phyloP scores from a whole-genome alignment of 2,113 vertebrate species.

The Malurus alboscapulatus region DNA sequence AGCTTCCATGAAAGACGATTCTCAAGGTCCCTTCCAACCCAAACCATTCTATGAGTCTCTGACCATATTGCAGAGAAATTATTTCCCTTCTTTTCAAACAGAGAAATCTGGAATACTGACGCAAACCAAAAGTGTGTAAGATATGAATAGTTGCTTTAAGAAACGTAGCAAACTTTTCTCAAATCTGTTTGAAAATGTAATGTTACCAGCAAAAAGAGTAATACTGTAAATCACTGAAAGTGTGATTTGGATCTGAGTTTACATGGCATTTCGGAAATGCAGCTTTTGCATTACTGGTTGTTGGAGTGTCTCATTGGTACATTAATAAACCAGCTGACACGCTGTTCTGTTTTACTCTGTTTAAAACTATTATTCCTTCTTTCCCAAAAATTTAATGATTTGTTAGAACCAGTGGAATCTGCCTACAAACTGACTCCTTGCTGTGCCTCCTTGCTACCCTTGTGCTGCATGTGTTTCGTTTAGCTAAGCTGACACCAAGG shows the following conservation, averaged over 20 bases:
- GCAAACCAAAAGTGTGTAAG: background rate
- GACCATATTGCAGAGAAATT: background rate
- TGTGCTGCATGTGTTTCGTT: background rate
- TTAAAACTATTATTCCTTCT: background rate
- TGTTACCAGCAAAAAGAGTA: background rate
- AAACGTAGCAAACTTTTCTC: background rate
- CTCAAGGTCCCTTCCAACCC: background rate
- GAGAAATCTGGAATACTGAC: background rate
- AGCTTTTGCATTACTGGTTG: background rate
- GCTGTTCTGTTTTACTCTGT: background rate
- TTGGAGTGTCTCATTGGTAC: background rate
- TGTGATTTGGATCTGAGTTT: background rate
- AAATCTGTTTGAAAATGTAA: background rate
- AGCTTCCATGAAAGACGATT: background rate
- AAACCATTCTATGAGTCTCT: background rate
- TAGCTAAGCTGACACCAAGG: background rate
- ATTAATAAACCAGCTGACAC: background rate
- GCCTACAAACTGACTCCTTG: background rate
- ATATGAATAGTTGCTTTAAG: background rate
- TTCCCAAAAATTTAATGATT: background rate
- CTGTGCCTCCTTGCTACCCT: background rate
- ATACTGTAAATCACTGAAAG: background rate
- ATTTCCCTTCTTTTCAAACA: background rate
- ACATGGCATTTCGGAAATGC: background rate
- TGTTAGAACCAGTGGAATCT: background rate